Conservation (phyloP, 2,113 vertebrate genomes). For the Heterotis niloticus region DNA sequence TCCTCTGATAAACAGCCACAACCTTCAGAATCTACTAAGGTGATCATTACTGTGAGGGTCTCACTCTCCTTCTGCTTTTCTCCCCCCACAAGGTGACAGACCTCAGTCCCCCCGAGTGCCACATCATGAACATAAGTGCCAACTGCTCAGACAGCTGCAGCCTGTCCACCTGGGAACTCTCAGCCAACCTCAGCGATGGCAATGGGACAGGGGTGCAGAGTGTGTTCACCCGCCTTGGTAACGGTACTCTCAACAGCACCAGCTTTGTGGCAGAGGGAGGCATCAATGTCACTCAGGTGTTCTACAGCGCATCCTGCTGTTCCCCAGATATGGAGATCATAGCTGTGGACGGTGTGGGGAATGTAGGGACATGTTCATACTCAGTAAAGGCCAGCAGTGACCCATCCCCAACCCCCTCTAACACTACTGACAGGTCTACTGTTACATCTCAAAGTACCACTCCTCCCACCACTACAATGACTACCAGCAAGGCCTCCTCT, state of each 20-base stretch:
- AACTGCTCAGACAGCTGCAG: constrained; percentile 47
- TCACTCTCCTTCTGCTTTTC: neutral
- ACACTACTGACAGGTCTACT: too few species aligned
- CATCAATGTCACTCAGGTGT: constrained; percentile 36
- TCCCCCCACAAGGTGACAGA: constrained; percentile 46
- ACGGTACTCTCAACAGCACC: constrained; percentile 45
- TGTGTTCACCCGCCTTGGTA: constrained; percentile 44
- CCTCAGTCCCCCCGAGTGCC: constrained; percentile 45
- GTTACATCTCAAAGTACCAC: too few species aligned
- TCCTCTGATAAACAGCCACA: too few species aligned
- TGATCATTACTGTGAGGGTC: too few species aligned
- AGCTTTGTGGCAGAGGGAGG: constrained; percentile 23
- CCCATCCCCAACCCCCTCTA: constrained; percentile 16
- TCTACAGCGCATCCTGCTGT: constrained; percentile 53
- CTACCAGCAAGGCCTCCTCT: too few species aligned
- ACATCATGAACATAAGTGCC: constrained; percentile 31
- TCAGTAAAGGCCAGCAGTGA: constrained; percentile 40
- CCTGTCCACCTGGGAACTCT: constrained; percentile 37
- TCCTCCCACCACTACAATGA: too few species aligned
- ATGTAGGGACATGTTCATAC: constrained; percentile 44
- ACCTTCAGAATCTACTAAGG: too few species aligned
- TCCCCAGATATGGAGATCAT: constrained; percentile 42
- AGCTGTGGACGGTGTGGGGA: constrained; percentile 55
- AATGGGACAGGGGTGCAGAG: constrained; percentile 42
- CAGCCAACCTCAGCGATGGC: constrained; percentile 43